Evolutionary conservation across 2,888 invertebrate genomes (phyloP).

Genomic region (Stenurella melanura): DNA sequence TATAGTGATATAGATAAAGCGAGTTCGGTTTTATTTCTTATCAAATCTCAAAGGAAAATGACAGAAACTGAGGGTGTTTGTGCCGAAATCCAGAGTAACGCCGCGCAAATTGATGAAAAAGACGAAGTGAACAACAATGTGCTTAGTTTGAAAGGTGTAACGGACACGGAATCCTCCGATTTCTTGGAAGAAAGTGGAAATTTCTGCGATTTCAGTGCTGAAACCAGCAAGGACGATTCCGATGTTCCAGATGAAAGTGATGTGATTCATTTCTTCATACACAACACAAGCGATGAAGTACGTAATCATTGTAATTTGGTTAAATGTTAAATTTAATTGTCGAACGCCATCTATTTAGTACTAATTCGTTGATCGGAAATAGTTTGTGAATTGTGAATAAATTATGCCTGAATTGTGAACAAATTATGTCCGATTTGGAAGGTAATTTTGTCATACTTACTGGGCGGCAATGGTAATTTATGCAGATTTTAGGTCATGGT

Average conservation of each 20-base stretch:
- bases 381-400: no score
- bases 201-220: slow-evolving; percentile 36
- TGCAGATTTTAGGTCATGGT: background rate
- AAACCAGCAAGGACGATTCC: slow-evolving; percentile 30
- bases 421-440: background rate
- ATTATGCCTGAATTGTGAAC: background rate
- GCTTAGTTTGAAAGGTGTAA: slow-evolving; percentile 55
- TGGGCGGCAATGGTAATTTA: background rate
- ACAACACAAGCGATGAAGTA: slow-evolving; percentile 67
- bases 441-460: background rate
- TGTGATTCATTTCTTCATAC: slow-evolving; percentile 67
- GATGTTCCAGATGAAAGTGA: slow-evolving; percentile 57
- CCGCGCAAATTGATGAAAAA: slow-evolving; percentile 10
- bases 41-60: slow-evolving; percentile 26
- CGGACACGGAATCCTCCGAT: slow-evolving; percentile 60
- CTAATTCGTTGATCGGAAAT: background rate
- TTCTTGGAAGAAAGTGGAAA: slow-evolving; percentile 47
- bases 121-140: slow-evolving; percentile 35
- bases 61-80: slow-evolving; percentile 25
- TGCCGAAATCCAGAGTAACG: background rate
- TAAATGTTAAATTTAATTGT: slow-evolving; percentile 29
- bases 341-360: background rate
- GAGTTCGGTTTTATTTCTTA: slow-evolving; percentile 16
- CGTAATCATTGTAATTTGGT: slow-evolving; percentile 43
- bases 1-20: slow-evolving; percentile 34